Percentiles rank a stretch among this genome's conserved stretches.
phyloP scores from a whole-genome alignment of 2,113 vertebrate genomes.

The Prunella himalayana region DNA sequence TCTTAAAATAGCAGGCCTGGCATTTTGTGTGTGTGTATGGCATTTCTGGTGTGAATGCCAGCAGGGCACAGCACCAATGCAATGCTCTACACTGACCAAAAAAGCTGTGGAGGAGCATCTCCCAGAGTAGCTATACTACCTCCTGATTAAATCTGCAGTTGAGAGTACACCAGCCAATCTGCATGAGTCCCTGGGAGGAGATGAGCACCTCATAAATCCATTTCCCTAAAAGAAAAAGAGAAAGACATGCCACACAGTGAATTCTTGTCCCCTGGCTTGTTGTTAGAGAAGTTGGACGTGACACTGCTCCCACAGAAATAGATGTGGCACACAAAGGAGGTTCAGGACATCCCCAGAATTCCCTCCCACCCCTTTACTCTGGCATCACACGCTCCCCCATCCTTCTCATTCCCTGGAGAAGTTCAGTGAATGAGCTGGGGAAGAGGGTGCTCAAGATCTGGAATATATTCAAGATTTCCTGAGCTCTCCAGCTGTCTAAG shows the following conservation, averaged over 20 bases:
- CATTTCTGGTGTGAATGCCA: not conserved
- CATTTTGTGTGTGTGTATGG: not conserved
- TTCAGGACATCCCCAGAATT: not conserved
- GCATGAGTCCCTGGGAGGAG: constrained; percentile 98
- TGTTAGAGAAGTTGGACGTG: not conserved
- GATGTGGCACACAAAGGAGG: not conserved
- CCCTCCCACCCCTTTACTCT: not conserved
- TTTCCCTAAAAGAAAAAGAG: constrained; percentile 79
- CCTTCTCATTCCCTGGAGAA: not conserved
- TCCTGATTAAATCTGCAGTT: constrained; percentile 98
- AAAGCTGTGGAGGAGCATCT: not conserved
- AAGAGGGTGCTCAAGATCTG: not conserved
- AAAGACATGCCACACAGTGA: not conserved
- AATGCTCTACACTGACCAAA: not conserved
- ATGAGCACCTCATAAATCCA: constrained; percentile 98
- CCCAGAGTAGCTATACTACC: constrained; percentile 67
- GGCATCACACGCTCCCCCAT: not conserved
- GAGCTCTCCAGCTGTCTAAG: not conserved
- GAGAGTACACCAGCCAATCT: constrained; percentile 97
- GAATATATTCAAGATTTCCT: not conserved
- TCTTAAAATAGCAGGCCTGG: not conserved
- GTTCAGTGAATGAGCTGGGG: not conserved
- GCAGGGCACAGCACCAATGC: not conserved
- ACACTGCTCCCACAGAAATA: not conserved
- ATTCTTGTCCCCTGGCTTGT: not conserved